These are phyloP conservation scores for Schlechtendalia chinensis DNA, from an alignment of 1,140 invertebrate genomes.

Conservation along the genomic window DNA sequence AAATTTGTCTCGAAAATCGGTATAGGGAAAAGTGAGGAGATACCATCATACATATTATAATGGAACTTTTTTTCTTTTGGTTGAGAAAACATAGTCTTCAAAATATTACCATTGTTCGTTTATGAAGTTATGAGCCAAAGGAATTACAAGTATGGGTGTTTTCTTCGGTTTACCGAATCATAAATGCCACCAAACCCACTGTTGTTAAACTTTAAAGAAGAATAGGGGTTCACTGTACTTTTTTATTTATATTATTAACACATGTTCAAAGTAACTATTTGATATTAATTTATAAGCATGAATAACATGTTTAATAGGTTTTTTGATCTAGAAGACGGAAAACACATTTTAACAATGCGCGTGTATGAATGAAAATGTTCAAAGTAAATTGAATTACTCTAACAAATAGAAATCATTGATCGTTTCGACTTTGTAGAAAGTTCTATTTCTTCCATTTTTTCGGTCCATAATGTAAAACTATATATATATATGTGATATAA, in stretches of 20 bases:
- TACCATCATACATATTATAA: neutral
- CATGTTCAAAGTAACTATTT: neutral
- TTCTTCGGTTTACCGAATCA: neutral
- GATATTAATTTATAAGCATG: no score
- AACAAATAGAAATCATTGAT: no score
- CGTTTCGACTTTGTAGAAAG: no score
- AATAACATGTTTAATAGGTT: no score
- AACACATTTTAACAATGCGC: no score
- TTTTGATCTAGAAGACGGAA: no score
- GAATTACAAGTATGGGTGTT: slow-evolving; percentile 19
- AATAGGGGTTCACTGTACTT: neutral
- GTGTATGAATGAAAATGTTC: no score
- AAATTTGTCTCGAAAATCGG: neutral
- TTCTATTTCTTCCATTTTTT: neutral
- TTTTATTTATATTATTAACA: neutral
- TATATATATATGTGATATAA: no score
- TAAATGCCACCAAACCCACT: neutral
- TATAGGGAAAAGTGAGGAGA: neutral
- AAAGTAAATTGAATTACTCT: no score
- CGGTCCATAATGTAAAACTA: no score
- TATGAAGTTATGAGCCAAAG: slow-evolving; percentile 28
- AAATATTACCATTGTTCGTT: slow-evolving; percentile 35
- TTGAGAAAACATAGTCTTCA: slow-evolving; percentile 15
- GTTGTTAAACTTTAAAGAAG: slow-evolving; percentile 1
- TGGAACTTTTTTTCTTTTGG: slow-evolving; percentile 9